Conservation (phyloP, 1,140 invertebrate species). For the Lepidurus arcticus region DNA sequence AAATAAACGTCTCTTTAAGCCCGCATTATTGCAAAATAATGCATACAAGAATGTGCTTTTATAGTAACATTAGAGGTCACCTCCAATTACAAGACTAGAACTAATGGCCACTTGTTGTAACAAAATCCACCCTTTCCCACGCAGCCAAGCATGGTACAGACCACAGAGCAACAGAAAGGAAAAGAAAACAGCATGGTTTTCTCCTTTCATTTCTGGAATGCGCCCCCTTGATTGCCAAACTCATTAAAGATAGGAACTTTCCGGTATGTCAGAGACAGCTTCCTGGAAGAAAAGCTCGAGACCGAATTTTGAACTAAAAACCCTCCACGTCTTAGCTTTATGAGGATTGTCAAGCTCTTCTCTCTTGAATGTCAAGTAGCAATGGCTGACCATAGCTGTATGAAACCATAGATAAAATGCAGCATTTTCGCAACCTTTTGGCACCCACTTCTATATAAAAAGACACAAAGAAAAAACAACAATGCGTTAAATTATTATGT, state of each 20-base stretch:
- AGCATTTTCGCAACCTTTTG: slow-evolving; percentile 52
- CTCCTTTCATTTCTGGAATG: background rate
- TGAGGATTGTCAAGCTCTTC: slow-evolving; percentile 54
- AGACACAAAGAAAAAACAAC: slow-evolving; percentile 25
- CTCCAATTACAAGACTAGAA: too few relatives aligned
- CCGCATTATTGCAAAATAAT: too few relatives aligned
- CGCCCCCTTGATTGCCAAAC: background rate
- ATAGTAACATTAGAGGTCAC: too few relatives aligned
- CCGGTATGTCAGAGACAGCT: background rate
- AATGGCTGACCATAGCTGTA: slow-evolving; percentile 49
- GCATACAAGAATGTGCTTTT: too few relatives aligned
- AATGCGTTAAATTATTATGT: background rate
- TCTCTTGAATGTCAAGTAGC: slow-evolving; percentile 44
- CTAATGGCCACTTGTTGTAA: background rate
- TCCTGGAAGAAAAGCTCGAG: slow-evolving; percentile 43
- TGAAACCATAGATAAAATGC: slow-evolving; percentile 56
- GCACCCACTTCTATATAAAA: slow-evolving; percentile 46
- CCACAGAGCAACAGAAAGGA: background rate
- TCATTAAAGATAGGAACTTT: background rate
- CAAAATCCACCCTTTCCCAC: background rate
- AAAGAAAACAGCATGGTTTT: background rate
- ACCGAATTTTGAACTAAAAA: slow-evolving; percentile 46
- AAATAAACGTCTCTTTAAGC: too few relatives aligned
- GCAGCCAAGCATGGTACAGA: background rate
- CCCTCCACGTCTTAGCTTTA: slow-evolving; percentile 49